Evolutionary conservation across 53 echinoderm and acorn worm species (phyloP).

Genomic region (Echinometra lucunter): DNA sequence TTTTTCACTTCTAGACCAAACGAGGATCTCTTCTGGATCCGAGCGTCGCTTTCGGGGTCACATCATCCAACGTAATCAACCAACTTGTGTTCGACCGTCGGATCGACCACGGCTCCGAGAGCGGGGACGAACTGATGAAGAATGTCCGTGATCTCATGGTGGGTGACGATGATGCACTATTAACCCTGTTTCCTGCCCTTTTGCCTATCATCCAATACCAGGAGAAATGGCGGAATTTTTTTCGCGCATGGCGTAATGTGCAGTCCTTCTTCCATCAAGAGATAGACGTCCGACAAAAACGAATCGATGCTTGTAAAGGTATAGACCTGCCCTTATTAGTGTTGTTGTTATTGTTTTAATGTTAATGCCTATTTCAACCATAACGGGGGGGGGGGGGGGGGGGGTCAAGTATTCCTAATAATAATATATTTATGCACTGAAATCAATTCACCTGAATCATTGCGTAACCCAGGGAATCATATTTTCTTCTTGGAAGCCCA

Average conservation of each 20-base stretch:
- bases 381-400: no score
- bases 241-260: not conserved
- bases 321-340: no score
- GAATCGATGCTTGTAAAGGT: conserved; percentile 42
- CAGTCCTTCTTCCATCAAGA: conserved; percentile 22
- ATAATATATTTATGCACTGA: no score
- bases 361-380: no score
- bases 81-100: conserved; percentile 36
- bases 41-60: conserved; percentile 13
- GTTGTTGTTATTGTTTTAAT: no score
- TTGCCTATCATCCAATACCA: conserved; percentile 4
- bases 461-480: no score
- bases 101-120: conserved; percentile 52
- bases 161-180: not conserved
- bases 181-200: conserved; percentile 9
- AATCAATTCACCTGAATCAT: no score
- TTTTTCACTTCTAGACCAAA: not conserved
- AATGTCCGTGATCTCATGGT: conserved; percentile 50
- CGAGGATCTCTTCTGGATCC: conserved; percentile 20
- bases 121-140: conserved; percentile 2
- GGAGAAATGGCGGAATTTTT: conserved; percentile 19
- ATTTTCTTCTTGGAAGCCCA: no score
- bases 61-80: conserved; percentile 59
- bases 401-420: no score
- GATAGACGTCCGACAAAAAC: not conserved